Percentiles rank a stretch among this genome's conserved stretches.
phyloP scores from a whole-genome alignment of 2,113 vertebrate genomes.

The Centropus bengalensis region DNA sequence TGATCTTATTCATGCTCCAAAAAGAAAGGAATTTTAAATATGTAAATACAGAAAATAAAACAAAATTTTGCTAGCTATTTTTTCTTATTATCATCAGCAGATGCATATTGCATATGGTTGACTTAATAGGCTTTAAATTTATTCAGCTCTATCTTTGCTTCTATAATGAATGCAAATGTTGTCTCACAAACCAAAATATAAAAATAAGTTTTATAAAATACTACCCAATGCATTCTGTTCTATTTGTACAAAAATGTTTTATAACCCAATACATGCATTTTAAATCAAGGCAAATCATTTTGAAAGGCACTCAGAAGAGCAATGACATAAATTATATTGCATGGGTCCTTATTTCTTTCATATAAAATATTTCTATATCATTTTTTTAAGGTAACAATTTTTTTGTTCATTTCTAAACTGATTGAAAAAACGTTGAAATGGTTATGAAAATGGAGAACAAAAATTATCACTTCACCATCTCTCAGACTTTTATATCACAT shows the following conservation, averaged over 20 bases:
- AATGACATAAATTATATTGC: conserved; percentile 38
- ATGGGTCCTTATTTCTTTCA: conserved; percentile 30
- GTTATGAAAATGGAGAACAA: not conserved
- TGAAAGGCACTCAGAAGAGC: conserved; percentile 28
- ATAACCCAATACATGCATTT: conserved; percentile 43
- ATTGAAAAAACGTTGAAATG: not conserved
- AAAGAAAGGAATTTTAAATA: not conserved
- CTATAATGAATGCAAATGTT: conserved; percentile 68
- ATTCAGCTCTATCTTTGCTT: conserved; percentile 51
- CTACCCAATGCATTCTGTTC: not conserved
- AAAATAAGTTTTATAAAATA: conserved; percentile 31
- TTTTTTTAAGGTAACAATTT: not conserved
- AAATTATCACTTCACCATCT: not conserved
- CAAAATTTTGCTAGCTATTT: conserved; percentile 31
- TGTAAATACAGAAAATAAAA: not conserved
- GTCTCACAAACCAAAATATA: conserved; percentile 24
- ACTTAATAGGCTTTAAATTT: conserved; percentile 49
- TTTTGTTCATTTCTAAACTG: not conserved
- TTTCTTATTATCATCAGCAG: conserved; percentile 36
- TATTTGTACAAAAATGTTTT: conserved; percentile 46
- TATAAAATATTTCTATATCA: not conserved
- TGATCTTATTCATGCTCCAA: not conserved
- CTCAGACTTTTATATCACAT: not conserved
- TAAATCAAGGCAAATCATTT: conserved; percentile 43
- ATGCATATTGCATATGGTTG: conserved; percentile 16